Base-by-base conservation (phyloP, 2,113 vertebrate species). In the Oostethus manadensis region DNA sequence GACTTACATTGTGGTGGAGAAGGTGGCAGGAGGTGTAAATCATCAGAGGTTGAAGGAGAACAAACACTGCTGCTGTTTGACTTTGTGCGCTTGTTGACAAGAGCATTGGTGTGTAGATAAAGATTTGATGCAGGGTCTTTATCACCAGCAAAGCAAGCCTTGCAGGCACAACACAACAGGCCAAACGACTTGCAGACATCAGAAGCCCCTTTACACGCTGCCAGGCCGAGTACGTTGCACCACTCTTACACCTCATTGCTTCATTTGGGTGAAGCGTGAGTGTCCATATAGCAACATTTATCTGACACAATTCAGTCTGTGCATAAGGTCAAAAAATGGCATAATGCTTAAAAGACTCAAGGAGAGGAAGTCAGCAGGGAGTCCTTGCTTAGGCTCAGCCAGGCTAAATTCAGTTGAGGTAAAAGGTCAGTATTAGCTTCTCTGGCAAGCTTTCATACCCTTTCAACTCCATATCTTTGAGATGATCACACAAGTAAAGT, bases 31-130 rank as follows among this genome's bases (percentile, higher is more conserved):
- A 17, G 43, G 17, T n/a, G 8, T 53, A 42, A 46, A 6, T 9
- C 56, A 62, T 23, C 60, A 55, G 63, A 44, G 35, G 63, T 45
- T 1, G 17, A 57, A 40, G 40, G 22, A 64, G 22, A 54, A 45
- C 56, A 75, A 79, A 73, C 60, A 62, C 51, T 35, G 54, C 5
- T 16, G 60, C 29, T 73, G 58, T 75, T 77, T 70, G 67, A 62
- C 75, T 77, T 68, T 64, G 40, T 59, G 42, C 4, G 16, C 51
- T 58, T 78, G 79, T 78, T 62, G 74, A 78, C 56, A 60, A 13
- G 59, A 66, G 42, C 70, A 26, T 55, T 7, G 62, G 58, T 73
- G 61, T 66, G 10, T 47, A 59, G 71, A 70, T 79, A 66, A n/a
- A 68, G 63, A 64, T 56, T 35, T 62, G 56, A 71, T 44, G 48